phyloP scores from a whole-genome alignment of 2,113 vertebrate species.

The Bothrops jararaca region DNA sequence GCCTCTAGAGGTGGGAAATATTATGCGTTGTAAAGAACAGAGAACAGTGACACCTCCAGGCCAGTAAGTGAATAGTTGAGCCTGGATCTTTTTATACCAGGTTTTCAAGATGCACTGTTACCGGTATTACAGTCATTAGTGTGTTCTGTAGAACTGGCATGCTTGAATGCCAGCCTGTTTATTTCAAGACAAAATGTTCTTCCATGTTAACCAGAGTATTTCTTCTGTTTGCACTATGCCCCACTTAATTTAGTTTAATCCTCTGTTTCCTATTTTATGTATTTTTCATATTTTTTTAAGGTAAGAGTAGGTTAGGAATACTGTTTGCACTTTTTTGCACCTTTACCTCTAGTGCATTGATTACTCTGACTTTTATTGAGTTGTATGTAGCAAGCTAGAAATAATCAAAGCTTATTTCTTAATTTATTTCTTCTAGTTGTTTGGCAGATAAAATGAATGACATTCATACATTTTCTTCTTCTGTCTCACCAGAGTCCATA shows the following conservation, averaged over 20 bases:
- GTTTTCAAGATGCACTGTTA: not conserved
- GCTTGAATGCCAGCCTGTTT: not conserved
- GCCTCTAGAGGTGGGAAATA: not conserved
- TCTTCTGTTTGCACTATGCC: conserved; percentile 50
- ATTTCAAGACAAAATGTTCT: not conserved
- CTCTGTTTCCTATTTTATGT: conserved; percentile 3
- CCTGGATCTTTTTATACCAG: conserved; percentile 1
- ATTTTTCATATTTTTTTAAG: not conserved
- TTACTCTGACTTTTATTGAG: not conserved
- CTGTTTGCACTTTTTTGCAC: not conserved
- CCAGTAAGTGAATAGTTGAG: not conserved
- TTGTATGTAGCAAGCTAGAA: not conserved
- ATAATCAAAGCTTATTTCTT: not conserved
- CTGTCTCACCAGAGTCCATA: not conserved
- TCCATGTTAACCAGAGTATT: conserved; percentile 38
- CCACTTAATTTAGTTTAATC: conserved; percentile 2
- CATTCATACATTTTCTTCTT: not conserved
- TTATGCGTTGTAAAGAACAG: not conserved
- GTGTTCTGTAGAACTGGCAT: not conserved
- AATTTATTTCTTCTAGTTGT: not conserved
- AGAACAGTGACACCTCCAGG: not conserved
- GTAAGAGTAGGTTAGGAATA: not conserved
- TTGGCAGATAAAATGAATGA: not conserved
- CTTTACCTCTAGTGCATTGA: fast-evolving
- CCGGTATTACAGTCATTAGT: not conserved